phyloP scores from a whole-genome alignment of 2,113 vertebrate genomes.

The Takifugu flavidus region DNA sequence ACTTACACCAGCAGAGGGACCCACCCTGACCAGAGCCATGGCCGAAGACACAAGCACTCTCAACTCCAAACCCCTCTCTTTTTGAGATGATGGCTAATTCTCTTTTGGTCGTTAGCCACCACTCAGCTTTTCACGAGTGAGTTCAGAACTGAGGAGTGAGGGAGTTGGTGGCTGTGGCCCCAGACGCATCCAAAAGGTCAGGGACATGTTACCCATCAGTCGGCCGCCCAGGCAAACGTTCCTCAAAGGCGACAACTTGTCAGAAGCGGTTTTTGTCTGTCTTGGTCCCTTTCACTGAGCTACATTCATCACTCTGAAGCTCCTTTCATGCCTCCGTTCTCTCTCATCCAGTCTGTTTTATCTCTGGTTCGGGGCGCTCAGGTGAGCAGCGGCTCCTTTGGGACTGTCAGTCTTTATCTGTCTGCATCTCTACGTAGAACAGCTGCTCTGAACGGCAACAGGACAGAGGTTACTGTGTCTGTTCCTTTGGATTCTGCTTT shows the following conservation, averaged over 20 bases:
- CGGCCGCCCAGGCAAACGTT: constrained; percentile 22
- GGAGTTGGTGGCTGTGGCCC: constrained; percentile 30
- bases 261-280: constrained; percentile 55
- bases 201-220: constrained; percentile 41
- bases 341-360: constrained; percentile 49
- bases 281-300: constrained; percentile 29
- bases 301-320: constrained; percentile 28
- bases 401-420: constrained; percentile 46
- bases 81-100: background rate
- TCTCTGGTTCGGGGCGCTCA: constrained; percentile 36
- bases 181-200: constrained; percentile 53
- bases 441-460: constrained; percentile 35
- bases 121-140: constrained; percentile 7
- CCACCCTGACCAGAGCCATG: too few relatives aligned
- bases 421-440: constrained; percentile 30
- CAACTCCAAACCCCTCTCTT: constrained; percentile 4
- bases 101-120: background rate
- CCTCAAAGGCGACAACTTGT: constrained; percentile 55
- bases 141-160: constrained; percentile 34
- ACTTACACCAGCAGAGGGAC: too few relatives aligned
- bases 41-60: constrained; percentile 4
- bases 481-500: constrained; percentile 22
- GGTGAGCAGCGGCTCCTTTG: constrained; percentile 40
- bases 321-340: constrained; percentile 24
- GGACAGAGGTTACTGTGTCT: constrained; percentile 33